phyloP scores from a whole-genome alignment of 1,140 invertebrate species.

The Matsumurasca onukii region DNA sequence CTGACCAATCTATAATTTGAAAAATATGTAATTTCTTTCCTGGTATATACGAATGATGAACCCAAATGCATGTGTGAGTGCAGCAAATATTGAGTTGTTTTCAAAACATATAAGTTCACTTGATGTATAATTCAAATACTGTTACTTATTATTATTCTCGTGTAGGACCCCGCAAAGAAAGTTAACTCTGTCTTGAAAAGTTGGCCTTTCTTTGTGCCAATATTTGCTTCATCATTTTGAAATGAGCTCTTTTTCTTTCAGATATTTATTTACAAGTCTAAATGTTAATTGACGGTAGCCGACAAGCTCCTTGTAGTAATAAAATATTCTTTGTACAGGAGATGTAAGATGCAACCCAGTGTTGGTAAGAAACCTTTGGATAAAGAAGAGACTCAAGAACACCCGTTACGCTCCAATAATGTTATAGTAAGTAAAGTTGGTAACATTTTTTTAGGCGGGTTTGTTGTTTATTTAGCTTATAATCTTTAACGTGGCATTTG shows the following conservation, averaged over 20 bases:
- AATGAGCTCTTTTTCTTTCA: no score
- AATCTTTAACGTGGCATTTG: no score
- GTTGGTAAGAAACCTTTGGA: not conserved
- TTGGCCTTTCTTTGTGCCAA: no score
- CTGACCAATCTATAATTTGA: no score
- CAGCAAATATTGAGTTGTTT: no score
- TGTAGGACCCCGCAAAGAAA: not conserved
- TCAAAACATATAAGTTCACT: not conserved
- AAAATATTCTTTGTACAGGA: conserved; percentile 3
- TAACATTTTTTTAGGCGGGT: not conserved
- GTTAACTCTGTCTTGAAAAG: no score
- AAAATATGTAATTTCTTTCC: no score
- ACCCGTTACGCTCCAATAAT: conserved; percentile 23
- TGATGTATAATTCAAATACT: not conserved
- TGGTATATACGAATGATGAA: no score
- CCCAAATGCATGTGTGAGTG: no score
- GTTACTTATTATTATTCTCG: not conserved
- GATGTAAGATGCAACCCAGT: conserved; percentile 3
- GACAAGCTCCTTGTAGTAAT: no score
- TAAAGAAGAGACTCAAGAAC: conserved; percentile 27
- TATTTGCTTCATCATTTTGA: not conserved
- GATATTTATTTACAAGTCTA: not conserved
- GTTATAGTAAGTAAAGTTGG: conserved; percentile 27
- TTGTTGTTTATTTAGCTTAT: no score
- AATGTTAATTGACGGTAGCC: no score